These are phyloP conservation scores for Drosophila imparisetae DNA, from an alignment of 2,888 invertebrate species.

Conservation along the genomic window DNA sequence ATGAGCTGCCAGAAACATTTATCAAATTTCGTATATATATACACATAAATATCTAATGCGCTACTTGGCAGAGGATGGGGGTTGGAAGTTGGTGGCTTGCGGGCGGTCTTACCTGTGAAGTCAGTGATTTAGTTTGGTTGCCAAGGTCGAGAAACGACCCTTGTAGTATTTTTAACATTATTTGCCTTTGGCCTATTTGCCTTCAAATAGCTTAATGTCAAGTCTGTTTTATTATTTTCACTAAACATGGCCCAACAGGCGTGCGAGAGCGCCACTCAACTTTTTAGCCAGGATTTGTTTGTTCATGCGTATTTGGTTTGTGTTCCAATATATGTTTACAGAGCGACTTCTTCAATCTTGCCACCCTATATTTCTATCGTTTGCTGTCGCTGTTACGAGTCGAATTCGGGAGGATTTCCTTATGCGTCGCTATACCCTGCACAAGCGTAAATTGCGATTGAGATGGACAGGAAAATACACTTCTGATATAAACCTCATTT, in stretches of 20 bases:
- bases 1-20: conserved; percentile 14
- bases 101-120: conserved; percentile 9
- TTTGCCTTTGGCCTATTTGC: conserved; percentile 43
- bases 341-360: neutral
- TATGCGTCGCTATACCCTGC: conserved; percentile 16
- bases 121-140: conserved; percentile 5
- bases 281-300: conserved; percentile 60
- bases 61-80: neutral
- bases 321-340: conserved; percentile 44
- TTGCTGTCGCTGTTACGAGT: conserved; percentile 18
- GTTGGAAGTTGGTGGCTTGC: neutral
- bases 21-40: conserved; percentile 4
- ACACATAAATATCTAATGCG: neutral
- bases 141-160: conserved; percentile 1
- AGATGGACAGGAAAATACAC: neutral
- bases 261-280: neutral
- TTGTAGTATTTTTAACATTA: conserved; percentile 13
- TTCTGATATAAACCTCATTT: too few relatives aligned
- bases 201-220: conserved; percentile 22
- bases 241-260: conserved; percentile 25
- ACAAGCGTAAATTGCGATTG: neutral
- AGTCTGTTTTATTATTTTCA: conserved; percentile 7
- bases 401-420: conserved; percentile 37
- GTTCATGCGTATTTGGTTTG: conserved; percentile 57
- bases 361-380: conserved; percentile 1